Conservation (phyloP, 2,888 invertebrate species). For the Aphodius sticticus region DNA sequence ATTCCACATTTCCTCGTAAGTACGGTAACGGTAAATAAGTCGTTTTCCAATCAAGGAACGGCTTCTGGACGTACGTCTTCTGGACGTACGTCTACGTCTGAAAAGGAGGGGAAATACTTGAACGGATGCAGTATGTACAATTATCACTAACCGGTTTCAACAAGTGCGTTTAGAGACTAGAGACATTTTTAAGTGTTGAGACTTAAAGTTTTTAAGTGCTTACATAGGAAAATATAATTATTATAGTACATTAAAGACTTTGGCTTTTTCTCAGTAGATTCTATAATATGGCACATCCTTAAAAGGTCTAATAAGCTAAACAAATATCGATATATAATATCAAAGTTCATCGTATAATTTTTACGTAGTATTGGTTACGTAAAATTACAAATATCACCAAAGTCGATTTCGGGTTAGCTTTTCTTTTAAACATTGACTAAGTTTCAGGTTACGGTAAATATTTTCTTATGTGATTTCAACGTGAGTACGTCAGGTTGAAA, state of each 20-base stretch:
- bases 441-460: no score
- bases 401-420: not conserved
- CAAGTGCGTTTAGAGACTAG: not conserved
- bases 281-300: not conserved
- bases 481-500: no score
- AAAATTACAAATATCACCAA: not conserved
- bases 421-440: not conserved
- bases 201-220: not conserved
- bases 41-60: not conserved
- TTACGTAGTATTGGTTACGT: not conserved
- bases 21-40: constrained; percentile 17
- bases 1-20: constrained; percentile 16
- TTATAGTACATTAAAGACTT: not conserved
- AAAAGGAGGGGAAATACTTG: constrained; percentile 7
- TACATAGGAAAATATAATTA: not conserved
- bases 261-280: not conserved
- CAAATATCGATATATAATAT: not conserved
- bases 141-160: not conserved
- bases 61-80: constrained; percentile 8
- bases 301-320: not conserved
- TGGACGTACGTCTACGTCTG: constrained; percentile 20
- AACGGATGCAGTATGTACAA: not conserved
- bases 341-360: not conserved
- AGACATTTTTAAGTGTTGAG: not conserved
- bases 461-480: no score